A percentile compares a stretch with the other conserved stretches of the same genome.
These are phyloP conservation scores for Phoeniculus purpureus DNA, from an alignment of 2,797 vertebrate genomes.

Conservation along the genomic window DNA sequence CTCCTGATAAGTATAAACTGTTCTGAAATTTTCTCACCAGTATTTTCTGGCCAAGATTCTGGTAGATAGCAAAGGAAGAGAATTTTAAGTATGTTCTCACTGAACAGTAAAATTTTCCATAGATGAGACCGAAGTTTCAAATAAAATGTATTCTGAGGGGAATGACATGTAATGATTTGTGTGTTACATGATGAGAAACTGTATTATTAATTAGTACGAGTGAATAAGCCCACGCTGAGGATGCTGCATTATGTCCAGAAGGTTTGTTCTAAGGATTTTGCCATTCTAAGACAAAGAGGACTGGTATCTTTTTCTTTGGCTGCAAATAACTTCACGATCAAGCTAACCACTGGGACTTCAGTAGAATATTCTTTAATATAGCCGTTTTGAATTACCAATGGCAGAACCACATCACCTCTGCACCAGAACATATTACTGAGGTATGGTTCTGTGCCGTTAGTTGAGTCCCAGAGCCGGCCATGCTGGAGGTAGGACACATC, in stretches of 20 bases:
- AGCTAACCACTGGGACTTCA: not conserved
- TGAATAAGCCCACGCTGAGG: not conserved
- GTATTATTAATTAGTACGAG: not conserved
- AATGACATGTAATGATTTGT: not conserved
- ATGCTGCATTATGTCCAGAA: not conserved
- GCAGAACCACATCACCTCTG: not conserved
- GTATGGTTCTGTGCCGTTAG: not conserved
- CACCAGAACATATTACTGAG: not conserved
- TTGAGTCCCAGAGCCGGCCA: not conserved
- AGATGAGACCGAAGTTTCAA: not conserved
- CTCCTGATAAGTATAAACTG: conserved; percentile 49
- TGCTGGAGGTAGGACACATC: not conserved
- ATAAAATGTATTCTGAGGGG: not conserved
- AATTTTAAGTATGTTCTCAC: not conserved
- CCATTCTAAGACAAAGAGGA: not conserved
- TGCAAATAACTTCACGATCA: not conserved
- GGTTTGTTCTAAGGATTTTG: not conserved
- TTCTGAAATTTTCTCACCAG: conserved; percentile 33
- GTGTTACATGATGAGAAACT: not conserved
- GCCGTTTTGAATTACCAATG: not conserved
- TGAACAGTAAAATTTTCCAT: not conserved
- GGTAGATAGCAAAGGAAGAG: not conserved
- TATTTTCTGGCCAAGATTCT: not conserved
- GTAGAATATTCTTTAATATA: not conserved
- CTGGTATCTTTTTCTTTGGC: not conserved